These are phyloP conservation scores for Sander vitreus DNA, from an alignment of 2,113 vertebrate genomes.

Conservation along the genomic window DNA sequence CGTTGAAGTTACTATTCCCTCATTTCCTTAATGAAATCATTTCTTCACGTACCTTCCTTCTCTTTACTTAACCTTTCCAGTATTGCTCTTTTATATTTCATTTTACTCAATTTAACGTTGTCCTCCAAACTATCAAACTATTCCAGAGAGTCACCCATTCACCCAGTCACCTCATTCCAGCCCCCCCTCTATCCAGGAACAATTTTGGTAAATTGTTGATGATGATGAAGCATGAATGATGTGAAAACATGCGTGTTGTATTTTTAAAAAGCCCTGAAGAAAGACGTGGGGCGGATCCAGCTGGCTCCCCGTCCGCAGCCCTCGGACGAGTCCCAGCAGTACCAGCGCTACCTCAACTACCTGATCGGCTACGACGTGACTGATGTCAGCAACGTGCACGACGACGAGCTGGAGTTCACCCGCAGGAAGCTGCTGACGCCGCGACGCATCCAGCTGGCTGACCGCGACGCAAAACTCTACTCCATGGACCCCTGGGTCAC, in stretches of 20 bases:
- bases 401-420: constrained; percentile 97
- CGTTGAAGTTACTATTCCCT: too few relatives aligned
- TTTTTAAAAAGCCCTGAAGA: constrained; percentile 81
- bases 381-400: constrained; percentile 95
- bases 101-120: too few relatives aligned
- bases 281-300: constrained; percentile 92
- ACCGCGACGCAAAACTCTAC: constrained; percentile 92
- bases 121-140: too few relatives aligned
- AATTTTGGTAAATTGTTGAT: too few relatives aligned
- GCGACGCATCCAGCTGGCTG: constrained; percentile 89
- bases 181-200: too few relatives aligned
- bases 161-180: too few relatives aligned
- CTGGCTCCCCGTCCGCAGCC: constrained; percentile 87
- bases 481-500: constrained; percentile 97
- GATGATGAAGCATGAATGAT: too few relatives aligned
- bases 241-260: constrained; percentile 5
- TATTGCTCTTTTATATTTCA: too few relatives aligned
- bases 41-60: too few relatives aligned
- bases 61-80: too few relatives aligned
- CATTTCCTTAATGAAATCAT: too few relatives aligned
- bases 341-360: constrained; percentile 92
- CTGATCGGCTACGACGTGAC: constrained; percentile 98
- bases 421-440: constrained; percentile 94
- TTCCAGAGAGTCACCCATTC: too few relatives aligned
- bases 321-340: constrained; percentile 87